Evolutionary conservation across 2,797 vertebrate species (phyloP), one percentile per base, ranked within the genome.

Genomic region (Galaxias olidus): DNA sequence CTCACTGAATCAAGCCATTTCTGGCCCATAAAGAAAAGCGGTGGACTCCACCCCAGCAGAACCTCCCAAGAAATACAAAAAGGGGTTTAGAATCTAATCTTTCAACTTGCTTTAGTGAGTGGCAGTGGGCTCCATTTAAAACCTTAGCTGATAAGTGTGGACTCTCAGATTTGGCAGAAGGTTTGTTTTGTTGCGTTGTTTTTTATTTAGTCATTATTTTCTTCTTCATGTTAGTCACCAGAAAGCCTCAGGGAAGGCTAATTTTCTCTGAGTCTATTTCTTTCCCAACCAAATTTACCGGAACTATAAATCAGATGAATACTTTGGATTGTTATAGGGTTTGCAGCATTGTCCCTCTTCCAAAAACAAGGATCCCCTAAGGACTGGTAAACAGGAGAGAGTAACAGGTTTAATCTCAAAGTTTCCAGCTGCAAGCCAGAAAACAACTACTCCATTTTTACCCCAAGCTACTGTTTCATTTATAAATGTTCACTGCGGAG

Each of bases 181-280:
- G 76, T 73, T 63, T 46, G 62, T 72, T 81, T 76, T 64, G 7
- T 51, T 78, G 70, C 70, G 48, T 70, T 72, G 74, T 80, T 61
- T 69, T 81, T 77, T 52, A 69, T 70, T 63, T 75, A 72, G 75
- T 72, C 65, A 68, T 57, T 42, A 53, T 73, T 65, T 42, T 66
- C 10, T 43, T 17, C 10, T 60, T 66, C 67, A 76, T 7, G 8
- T 20, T 43, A n/a, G 47, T 73, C 49, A 60, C n/a, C 40, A 59
- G 56, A 59, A 72, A 74, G 52, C 59, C 62, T 30, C 10, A 19
- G 45, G 55, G 45, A 49, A 7, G 55, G 11, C n/a, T 18, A 10
- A 8, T 40, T 61, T 41, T 66, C 63, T 63, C 61, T 66, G 63
- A 66, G 15, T 55, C 14, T 65, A 42, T 71, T 50, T 44, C 55